These are phyloP conservation scores for Luffia ferchaultella DNA, from an alignment of 2,888 invertebrate genomes.

Conservation along the genomic window DNA sequence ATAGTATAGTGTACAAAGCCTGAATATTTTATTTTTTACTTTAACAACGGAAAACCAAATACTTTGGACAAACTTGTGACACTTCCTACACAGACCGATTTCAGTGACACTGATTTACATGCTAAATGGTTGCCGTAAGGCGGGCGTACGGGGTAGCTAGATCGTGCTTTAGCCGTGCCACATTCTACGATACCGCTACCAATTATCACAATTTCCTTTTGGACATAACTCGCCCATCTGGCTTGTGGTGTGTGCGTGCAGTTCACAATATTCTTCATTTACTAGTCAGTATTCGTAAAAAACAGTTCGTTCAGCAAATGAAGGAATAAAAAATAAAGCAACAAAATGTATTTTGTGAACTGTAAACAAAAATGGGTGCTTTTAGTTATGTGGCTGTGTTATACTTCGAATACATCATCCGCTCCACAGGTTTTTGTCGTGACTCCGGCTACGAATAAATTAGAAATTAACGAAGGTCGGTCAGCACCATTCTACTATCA, in stretches of 20 bases:
- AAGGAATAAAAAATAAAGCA: slow-evolving; percentile 11
- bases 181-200: slow-evolving; percentile 53
- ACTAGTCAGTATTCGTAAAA: slow-evolving; percentile 31
- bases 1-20: too few species aligned
- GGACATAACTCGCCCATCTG: slow-evolving; percentile 12
- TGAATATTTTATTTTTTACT: too few species aligned
- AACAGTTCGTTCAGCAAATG: slow-evolving; percentile 23
- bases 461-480: slow-evolving; percentile 30
- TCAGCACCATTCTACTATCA: slow-evolving; percentile 51
- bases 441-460: slow-evolving; percentile 37
- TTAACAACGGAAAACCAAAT: slow-evolving; percentile 19
- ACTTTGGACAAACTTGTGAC: slow-evolving; percentile 49
- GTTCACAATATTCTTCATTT: slow-evolving; percentile 30
- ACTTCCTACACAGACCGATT: slow-evolving; percentile 36
- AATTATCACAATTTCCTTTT: slow-evolving; percentile 54
- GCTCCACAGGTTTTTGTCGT: slow-evolving; percentile 53
- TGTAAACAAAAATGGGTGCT: not conserved
- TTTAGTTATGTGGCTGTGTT: not conserved
- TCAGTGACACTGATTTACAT: slow-evolving; percentile 37
- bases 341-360: slow-evolving; percentile 24
- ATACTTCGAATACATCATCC: slow-evolving; percentile 23
- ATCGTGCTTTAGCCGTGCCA: slow-evolving; percentile 48
- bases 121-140: slow-evolving; percentile 33
- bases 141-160: slow-evolving; percentile 23
- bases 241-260: slow-evolving; percentile 14